Conservation (phyloP, 2,113 vertebrate genomes). For the Neogale vison region DNA sequence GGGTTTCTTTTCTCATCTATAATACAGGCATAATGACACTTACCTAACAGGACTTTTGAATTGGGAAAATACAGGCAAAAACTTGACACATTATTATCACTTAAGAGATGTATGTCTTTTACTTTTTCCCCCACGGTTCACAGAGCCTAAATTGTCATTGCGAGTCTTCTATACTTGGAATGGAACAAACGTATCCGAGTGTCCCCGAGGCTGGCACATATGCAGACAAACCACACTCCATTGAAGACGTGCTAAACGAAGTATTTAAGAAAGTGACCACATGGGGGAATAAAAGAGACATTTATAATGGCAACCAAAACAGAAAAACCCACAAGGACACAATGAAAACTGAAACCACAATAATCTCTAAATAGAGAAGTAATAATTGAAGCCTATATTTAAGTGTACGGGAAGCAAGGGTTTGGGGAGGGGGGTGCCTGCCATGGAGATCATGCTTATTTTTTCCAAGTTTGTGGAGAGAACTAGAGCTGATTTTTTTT, state of each 20-base stretch:
- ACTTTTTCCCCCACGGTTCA: not conserved
- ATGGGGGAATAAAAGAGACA: slow-evolving; percentile 73
- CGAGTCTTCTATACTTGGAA: not conserved
- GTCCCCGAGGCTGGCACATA: not conserved
- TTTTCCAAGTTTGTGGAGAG: slow-evolving; percentile 42
- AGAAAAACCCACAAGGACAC: slow-evolving; percentile 79
- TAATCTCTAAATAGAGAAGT: slow-evolving; percentile 81
- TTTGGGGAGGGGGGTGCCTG: not conserved
- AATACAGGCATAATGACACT: not conserved
- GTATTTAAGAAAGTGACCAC: slow-evolving; percentile 77
- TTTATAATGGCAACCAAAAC: slow-evolving; percentile 78
- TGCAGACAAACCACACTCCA: not conserved
- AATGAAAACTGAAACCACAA: slow-evolving; percentile 83
- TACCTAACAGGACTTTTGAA: not conserved
- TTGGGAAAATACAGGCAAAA: not conserved
- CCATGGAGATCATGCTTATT: not conserved
- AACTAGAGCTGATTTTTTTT: slow-evolving; percentile 57
- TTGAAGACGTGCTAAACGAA: slow-evolving; percentile 70
- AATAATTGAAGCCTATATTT: slow-evolving; percentile 59
- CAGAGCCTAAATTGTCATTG: not conserved
- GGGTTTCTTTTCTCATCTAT: not conserved
- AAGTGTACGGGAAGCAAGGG: slow-evolving; percentile 47
- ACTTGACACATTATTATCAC: not conserved
- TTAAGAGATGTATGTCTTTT: not conserved
- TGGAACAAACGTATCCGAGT: slow-evolving; percentile 14